Evolutionary conservation across 1,140 invertebrate species (phyloP).

Genomic region (Zaprionus lachaisei): DNA sequence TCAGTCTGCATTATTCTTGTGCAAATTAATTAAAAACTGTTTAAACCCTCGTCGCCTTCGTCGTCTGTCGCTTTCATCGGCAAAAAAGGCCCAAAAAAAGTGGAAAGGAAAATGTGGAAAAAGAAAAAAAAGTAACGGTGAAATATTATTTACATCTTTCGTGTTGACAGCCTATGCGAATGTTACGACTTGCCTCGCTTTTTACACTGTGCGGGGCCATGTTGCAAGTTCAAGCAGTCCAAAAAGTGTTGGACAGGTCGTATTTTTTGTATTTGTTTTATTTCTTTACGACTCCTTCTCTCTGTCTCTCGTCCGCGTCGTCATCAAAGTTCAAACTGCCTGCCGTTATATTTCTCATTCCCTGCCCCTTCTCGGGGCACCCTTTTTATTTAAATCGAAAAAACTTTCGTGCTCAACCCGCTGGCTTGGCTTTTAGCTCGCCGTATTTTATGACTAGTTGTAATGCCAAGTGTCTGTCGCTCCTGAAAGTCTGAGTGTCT

Average conservation of each 20-base stretch:
- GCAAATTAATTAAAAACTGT: slow-evolving; percentile 76
- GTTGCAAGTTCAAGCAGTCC: slow-evolving; percentile 25
- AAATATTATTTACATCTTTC: slow-evolving; percentile 35
- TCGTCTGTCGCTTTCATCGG: not conserved
- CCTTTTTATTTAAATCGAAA: slow-evolving; percentile 79
- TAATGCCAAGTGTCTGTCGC: slow-evolving; percentile 52
- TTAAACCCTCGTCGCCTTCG: slow-evolving; percentile 55
- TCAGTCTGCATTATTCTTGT: slow-evolving; percentile 40
- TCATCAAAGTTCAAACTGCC: slow-evolving; percentile 75
- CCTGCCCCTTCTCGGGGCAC: not conserved
- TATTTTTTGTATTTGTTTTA: slow-evolving; percentile 35
- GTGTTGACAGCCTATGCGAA: slow-evolving; percentile 20
- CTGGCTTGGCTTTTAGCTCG: slow-evolving; percentile 37
- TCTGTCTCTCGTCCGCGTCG: not conserved
- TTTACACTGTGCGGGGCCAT: not conserved
- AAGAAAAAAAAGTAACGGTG: slow-evolving; percentile 4
- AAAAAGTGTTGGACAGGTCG: slow-evolving; percentile 59
- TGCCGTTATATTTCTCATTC: slow-evolving; percentile 56
- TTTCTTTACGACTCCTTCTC: slow-evolving; percentile 22
- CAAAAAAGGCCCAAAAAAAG: not conserved
- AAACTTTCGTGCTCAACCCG: slow-evolving; percentile 40
- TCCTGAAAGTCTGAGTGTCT: slow-evolving; percentile 1
- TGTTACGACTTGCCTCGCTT: slow-evolving; percentile 21
- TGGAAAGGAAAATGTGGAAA: not conserved
- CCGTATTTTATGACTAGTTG: slow-evolving; percentile 62